Conservation (phyloP, 2,797 vertebrate species). For the Sciurus vulgaris region DNA sequence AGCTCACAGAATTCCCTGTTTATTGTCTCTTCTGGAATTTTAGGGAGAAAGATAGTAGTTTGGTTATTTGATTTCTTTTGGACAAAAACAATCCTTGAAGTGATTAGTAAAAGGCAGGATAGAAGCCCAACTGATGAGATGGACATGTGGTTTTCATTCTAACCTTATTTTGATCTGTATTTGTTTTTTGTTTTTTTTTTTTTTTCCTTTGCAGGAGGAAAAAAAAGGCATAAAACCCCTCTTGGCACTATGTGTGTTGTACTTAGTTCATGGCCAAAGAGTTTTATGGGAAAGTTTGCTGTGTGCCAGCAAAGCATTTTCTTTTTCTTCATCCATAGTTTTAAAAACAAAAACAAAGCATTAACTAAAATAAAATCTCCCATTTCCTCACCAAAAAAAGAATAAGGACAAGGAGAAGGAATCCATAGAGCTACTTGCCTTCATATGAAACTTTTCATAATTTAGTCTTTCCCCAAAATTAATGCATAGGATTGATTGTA, state of each 20-base stretch:
- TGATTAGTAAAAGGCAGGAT: constrained; percentile 58
- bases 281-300: constrained; percentile 77
- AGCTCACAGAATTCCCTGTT: constrained; percentile 39
- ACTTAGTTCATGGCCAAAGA: constrained; percentile 75
- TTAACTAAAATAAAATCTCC: constrained; percentile 71
- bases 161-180: constrained; percentile 69
- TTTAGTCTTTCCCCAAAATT: constrained; percentile 55
- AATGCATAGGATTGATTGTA: constrained; percentile 49
- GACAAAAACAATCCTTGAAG: constrained; percentile 55
- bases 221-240: constrained; percentile 61
- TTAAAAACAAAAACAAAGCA: constrained; percentile 79
- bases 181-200: not conserved
- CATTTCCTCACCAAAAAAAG: not conserved
- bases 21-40: constrained; percentile 12
- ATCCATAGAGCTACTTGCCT: not conserved
- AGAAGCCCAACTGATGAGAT: constrained; percentile 44
- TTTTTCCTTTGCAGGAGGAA: not conserved
- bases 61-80: constrained; percentile 65
- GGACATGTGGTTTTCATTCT: constrained; percentile 76
- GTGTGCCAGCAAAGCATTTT: constrained; percentile 74
- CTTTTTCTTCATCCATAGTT: constrained; percentile 68
- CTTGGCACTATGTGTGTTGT: constrained; percentile 71
- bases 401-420: not conserved
- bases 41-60: not conserved
- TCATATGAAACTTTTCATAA: constrained; percentile 52